phyloP scores from a whole-genome alignment of 2,888 invertebrate species.

The Morpho achilles region DNA sequence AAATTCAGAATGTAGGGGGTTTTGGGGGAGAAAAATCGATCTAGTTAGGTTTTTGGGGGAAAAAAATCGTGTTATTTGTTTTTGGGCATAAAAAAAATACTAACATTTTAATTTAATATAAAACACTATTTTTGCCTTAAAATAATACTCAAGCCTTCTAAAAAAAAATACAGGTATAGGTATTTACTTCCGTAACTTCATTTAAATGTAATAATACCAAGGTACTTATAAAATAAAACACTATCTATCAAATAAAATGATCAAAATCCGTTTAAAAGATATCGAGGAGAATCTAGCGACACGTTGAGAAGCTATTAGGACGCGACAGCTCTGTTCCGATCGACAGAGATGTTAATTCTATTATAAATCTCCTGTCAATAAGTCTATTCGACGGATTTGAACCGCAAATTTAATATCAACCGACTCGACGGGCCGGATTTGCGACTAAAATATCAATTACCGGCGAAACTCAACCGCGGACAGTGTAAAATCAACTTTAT shows the following conservation, averaged over 20 bases:
- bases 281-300: slow-evolving; percentile 1
- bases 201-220: too few relatives aligned
- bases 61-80: too few relatives aligned
- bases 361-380: slow-evolving; percentile 32
- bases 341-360: slow-evolving; percentile 29
- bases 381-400: slow-evolving; percentile 28
- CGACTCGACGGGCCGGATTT: slow-evolving; percentile 25
- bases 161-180: too few relatives aligned
- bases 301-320: background rate
- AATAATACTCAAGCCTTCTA: too few relatives aligned
- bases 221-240: too few relatives aligned
- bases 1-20: too few relatives aligned
- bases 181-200: too few relatives aligned
- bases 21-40: too few relatives aligned
- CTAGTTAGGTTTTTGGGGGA: too few relatives aligned
- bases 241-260: background rate
- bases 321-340: slow-evolving; percentile 7
- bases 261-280: slow-evolving; percentile 3
- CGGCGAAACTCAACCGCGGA: slow-evolving; percentile 3
- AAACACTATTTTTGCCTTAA: too few relatives aligned
- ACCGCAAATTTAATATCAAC: slow-evolving; percentile 35
- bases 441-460: slow-evolving; percentile 30
- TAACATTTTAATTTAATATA: too few relatives aligned
- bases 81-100: too few relatives aligned
- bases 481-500: slow-evolving; percentile 14